Evolutionary conservation across 2,888 invertebrate genomes (phyloP).

Genomic region (Piscicola geometra): DNA sequence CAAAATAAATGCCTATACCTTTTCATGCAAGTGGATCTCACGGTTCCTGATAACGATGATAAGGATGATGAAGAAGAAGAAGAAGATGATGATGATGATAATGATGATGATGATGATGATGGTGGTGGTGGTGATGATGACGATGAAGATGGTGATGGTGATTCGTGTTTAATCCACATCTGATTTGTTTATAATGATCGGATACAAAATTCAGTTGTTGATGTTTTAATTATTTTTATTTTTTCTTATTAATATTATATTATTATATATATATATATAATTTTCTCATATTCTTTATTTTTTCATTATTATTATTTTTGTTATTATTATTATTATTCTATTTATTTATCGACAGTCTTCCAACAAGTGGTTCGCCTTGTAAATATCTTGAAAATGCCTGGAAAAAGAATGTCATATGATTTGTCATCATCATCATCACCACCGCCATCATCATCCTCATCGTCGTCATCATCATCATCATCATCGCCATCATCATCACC

Average conservation of each 20-base stretch:
- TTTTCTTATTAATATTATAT: too few species aligned
- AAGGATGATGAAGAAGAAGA: conserved; percentile 18
- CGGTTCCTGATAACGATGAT: conserved; percentile 19
- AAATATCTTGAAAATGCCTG: too few species aligned
- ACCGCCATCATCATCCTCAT: neutral
- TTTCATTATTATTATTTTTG: too few species aligned
- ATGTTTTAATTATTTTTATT: neutral
- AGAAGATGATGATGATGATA: conserved; percentile 21
- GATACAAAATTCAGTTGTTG: neutral
- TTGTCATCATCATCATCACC: conserved; percentile 23
- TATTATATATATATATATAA: too few species aligned
- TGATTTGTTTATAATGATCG: neutral
- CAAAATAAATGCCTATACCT: too few species aligned
- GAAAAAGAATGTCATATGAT: too few species aligned
- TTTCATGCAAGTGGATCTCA: too few species aligned
- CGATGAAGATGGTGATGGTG: conserved; percentile 28
- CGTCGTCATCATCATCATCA: conserved; percentile 61
- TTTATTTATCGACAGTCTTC: too few species aligned
- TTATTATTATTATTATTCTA: too few species aligned
- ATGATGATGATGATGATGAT: conserved; percentile 32
- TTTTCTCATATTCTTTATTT: too few species aligned
- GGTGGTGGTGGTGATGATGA: conserved; percentile 27
- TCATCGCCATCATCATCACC: neutral
- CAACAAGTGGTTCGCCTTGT: too few species aligned
- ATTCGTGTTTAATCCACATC: neutral